Evolutionary conservation across 1,140 invertebrate species (phyloP).

Genomic region (Macrobrachium rosenbergii): DNA sequence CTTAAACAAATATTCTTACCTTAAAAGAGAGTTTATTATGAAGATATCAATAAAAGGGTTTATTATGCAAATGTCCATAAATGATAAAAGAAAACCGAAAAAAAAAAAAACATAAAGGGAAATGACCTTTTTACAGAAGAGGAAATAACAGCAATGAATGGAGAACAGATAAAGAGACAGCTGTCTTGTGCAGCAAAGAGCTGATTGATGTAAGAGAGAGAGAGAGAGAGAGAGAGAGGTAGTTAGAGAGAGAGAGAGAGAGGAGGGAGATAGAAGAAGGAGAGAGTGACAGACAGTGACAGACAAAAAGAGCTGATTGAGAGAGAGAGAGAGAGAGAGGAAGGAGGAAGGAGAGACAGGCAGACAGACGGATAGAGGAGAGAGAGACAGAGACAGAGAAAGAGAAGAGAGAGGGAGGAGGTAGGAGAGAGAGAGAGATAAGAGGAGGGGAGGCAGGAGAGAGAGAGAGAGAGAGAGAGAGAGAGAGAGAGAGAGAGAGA

Average conservation of each 20-base stretch:
- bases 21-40: too few species aligned
- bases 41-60: too few species aligned
- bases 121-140: too few species aligned
- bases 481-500: neutral
- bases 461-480: neutral
- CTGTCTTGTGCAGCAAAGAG: too few species aligned
- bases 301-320: neutral
- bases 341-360: neutral
- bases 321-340: neutral
- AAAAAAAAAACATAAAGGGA: too few species aligned
- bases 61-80: too few species aligned
- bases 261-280: slow-evolving; percentile 23
- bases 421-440: neutral
- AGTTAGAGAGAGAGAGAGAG: neutral
- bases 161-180: too few species aligned
- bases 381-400: slow-evolving; percentile 15
- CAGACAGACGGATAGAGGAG: neutral
- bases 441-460: neutral
- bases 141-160: too few species aligned
- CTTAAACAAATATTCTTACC: too few species aligned
- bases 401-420: neutral
- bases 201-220: too few species aligned
- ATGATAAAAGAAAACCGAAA: too few species aligned
- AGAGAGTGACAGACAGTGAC: slow-evolving; percentile 23
- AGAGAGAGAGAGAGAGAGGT: neutral